These are phyloP conservation scores for Drosophila borborema DNA, from an alignment of 2,888 invertebrate species.

Conservation along the genomic window DNA sequence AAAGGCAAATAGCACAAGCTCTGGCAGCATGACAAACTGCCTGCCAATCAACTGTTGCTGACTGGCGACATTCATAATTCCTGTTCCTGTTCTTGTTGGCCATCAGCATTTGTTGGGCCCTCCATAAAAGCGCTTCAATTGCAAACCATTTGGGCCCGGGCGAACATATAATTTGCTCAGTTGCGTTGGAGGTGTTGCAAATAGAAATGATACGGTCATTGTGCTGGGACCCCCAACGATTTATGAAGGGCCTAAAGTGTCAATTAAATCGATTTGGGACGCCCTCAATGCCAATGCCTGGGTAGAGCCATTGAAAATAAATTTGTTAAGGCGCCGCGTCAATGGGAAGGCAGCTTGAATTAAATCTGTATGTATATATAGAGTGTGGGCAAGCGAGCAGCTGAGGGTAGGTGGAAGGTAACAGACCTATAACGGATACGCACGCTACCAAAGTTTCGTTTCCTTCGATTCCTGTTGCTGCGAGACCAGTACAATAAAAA, in stretches of 20 bases:
- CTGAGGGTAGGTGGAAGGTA: constrained; percentile 6
- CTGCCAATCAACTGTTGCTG: constrained; percentile 57
- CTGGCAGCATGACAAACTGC: constrained; percentile 20
- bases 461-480: constrained; percentile 34
- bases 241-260: constrained; percentile 66
- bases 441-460: constrained; percentile 52
- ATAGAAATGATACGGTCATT: constrained; percentile 73
- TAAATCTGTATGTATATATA: constrained; percentile 48
- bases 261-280: constrained; percentile 75
- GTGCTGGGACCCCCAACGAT: constrained; percentile 44
- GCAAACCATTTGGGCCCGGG: constrained; percentile 43
- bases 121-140: constrained; percentile 50
- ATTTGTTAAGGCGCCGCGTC: constrained; percentile 61
- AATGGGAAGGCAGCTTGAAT: constrained; percentile 53
- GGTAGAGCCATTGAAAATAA: constrained; percentile 49
- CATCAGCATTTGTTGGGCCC: constrained; percentile 47
- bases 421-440: constrained; percentile 50
- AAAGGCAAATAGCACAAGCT: neutral
- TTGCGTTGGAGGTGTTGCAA: constrained; percentile 50
- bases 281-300: constrained; percentile 40
- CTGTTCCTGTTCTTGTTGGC: constrained; percentile 12
- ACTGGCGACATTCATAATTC: constrained; percentile 30
- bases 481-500: neutral
- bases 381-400: neutral
- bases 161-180: constrained; percentile 10